Conservation (phyloP, 37 sponge, comb jelly and placozoan genomes). For the Haliclona indistincta region DNA sequence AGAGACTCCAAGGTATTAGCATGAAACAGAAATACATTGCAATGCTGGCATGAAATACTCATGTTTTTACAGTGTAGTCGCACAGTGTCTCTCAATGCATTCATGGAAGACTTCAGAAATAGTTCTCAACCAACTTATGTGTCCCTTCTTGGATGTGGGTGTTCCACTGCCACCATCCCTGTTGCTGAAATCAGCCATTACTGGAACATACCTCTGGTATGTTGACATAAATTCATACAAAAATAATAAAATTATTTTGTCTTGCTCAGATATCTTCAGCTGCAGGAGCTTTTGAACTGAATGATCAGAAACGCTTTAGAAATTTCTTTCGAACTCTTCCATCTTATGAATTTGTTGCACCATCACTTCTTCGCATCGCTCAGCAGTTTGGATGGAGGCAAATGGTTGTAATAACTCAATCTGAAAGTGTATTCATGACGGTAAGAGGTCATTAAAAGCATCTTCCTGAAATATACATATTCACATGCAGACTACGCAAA, state of each 20-base stretch:
- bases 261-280: not conserved
- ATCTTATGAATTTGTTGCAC: not conserved
- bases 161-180: constrained; percentile 32
- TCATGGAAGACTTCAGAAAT: constrained; percentile 1
- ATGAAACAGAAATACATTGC: too few species aligned
- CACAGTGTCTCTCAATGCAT: not conserved
- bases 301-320: not conserved
- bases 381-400: not conserved
- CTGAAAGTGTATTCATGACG: not conserved
- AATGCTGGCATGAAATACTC: too few species aligned
- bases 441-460: too few species aligned
- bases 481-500: not conserved
- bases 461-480: too few species aligned
- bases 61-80: constrained; percentile 9
- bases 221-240: too few species aligned
- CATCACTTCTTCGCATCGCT: not conserved
- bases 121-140: constrained; percentile 14
- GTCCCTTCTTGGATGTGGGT: constrained; percentile 18
- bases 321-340: too few species aligned
- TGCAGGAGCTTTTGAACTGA: not conserved
- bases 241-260: too few species aligned
- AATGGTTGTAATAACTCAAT: not conserved
- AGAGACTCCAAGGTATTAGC: constrained; percentile 8
- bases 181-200: constrained; percentile 40
- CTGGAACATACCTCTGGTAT: constrained; percentile 34